Percentiles rank a stretch among this genome's conserved stretches.
These are phyloP conservation scores for Pseudochirops cupreus DNA, from an alignment of 2,797 vertebrate species.

Conservation along the genomic window DNA sequence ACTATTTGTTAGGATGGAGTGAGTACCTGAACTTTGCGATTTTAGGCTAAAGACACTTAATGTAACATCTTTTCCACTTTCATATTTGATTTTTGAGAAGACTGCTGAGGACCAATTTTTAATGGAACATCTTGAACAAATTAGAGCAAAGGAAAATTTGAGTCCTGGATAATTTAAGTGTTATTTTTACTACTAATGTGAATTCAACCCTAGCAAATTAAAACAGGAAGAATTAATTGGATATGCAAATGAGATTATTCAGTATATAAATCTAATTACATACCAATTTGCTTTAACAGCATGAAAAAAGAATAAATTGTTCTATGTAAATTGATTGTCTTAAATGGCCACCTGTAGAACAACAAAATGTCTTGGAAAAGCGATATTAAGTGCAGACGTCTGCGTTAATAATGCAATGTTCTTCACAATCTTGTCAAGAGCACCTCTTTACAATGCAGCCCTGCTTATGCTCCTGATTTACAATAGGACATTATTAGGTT, in stretches of 20 bases:
- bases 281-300: slow-evolving; percentile 88
- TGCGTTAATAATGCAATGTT: slow-evolving; percentile 36
- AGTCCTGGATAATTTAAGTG: slow-evolving; percentile 85
- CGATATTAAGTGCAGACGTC: slow-evolving; percentile 33
- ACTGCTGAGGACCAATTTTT: slow-evolving; percentile 73
- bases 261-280: slow-evolving; percentile 92
- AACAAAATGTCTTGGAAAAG: slow-evolving; percentile 66
- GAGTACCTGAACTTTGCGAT: not conserved
- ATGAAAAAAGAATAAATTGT: slow-evolving; percentile 84
- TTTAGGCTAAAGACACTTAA: slow-evolving; percentile 24
- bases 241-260: slow-evolving; percentile 92
- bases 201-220: slow-evolving; percentile 89
- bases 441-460: slow-evolving; percentile 5
- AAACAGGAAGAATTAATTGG: slow-evolving; percentile 91
- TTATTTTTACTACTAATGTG: slow-evolving; percentile 87
- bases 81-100: slow-evolving; percentile 27
- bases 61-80: slow-evolving; percentile 26
- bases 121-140: slow-evolving; percentile 82
- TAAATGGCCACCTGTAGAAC: slow-evolving; percentile 84
- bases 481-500: not conserved
- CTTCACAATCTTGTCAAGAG: slow-evolving; percentile 42
- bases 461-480: slow-evolving; percentile 48
- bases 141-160: slow-evolving; percentile 80
- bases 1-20: not conserved
- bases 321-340: slow-evolving; percentile 85